Evolutionary conservation across 1,140 invertebrate genomes (phyloP).

Genomic region (Aporrectodea caliginosa): DNA sequence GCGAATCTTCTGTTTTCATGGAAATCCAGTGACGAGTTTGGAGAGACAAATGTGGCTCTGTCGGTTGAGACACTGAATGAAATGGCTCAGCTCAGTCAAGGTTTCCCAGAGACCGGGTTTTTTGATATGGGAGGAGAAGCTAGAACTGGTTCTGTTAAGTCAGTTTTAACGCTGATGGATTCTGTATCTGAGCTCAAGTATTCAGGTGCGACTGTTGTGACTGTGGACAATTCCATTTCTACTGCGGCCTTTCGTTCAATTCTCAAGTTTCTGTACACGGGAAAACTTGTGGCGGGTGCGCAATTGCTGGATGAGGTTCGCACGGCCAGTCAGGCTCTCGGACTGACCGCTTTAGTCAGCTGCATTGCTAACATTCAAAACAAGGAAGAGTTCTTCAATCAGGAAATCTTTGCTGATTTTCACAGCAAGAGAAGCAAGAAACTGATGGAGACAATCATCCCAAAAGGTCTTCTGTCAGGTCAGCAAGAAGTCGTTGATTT

Average conservation of each 20-base stretch:
- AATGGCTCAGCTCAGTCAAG: neutral
- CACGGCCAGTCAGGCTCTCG: neutral
- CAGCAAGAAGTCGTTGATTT: neutral
- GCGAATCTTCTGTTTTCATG: too few relatives aligned
- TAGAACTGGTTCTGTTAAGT: too few relatives aligned
- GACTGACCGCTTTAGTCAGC: neutral
- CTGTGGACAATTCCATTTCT: neutral
- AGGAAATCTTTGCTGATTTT: neutral
- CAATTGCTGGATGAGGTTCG: neutral
- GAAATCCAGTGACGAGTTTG: neutral
- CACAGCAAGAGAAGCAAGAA: neutral
- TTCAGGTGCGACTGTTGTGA: neutral
- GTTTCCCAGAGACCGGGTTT: neutral
- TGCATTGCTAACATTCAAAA: neutral
- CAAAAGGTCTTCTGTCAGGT: neutral
- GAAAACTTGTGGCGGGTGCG: neutral
- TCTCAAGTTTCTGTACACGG: neutral
- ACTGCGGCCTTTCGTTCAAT: neutral
- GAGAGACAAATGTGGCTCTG: neutral
- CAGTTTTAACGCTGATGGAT: neutral
- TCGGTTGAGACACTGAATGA: neutral
- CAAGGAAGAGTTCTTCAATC: neutral
- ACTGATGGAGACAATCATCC: neutral
- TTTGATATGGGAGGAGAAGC: too few relatives aligned
- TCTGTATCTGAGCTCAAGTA: neutral